Evolutionary conservation across 2,113 vertebrate genomes (phyloP).

Genomic region (Ellobius talpinus): DNA sequence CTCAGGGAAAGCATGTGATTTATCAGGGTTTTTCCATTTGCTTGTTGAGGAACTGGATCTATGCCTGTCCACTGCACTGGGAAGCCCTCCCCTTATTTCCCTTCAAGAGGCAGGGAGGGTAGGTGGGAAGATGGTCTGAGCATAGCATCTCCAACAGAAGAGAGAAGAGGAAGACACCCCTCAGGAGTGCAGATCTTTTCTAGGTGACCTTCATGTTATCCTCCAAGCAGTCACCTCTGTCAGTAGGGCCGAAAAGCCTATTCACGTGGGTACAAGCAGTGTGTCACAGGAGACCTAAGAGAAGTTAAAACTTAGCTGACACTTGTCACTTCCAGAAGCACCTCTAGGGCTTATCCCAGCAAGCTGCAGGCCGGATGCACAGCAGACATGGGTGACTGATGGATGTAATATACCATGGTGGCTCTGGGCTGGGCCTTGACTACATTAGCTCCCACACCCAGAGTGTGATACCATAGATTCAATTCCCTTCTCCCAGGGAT

Average conservation of each 20-base stretch:
- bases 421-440: conserved; percentile 40
- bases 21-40: neutral
- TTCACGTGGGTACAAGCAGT: neutral
- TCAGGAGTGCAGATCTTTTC: neutral
- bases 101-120: neutral
- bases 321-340: conserved; percentile 6
- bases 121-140: neutral
- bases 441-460: neutral
- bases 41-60: neutral
- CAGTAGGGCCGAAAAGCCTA: neutral
- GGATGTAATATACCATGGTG: neutral
- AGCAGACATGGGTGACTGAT: conserved; percentile 9
- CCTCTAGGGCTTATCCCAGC: neutral
- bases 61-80: rapidly evolving
- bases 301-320: conserved; percentile 40
- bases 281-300: neutral
- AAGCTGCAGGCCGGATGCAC: neutral
- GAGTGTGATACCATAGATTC: conserved; percentile 28
- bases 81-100: neutral
- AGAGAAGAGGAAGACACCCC: neutral
- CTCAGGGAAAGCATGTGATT: neutral
- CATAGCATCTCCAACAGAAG: neutral
- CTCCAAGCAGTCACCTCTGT: neutral
- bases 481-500: neutral
- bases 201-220: neutral